These are phyloP conservation scores for Peromyscus leucopus DNA, from an alignment of 2,113 vertebrate genomes.

Conservation along the genomic window DNA sequence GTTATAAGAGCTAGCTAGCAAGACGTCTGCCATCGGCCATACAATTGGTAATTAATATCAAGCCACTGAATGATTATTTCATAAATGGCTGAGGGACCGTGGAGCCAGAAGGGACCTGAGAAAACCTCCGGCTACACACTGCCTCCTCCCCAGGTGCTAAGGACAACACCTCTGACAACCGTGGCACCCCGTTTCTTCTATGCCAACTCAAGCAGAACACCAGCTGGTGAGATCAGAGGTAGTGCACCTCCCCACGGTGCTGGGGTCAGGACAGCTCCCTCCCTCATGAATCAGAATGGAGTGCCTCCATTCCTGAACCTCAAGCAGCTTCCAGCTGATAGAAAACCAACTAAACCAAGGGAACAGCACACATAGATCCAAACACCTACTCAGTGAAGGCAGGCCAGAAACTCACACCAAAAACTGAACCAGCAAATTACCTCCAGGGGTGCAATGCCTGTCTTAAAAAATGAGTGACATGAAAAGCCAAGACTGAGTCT, in stretches of 20 bases:
- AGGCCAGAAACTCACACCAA: not conserved
- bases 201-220: not conserved
- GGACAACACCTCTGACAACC: not conserved
- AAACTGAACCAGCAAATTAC: not conserved
- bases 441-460: not conserved
- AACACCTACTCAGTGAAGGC: not conserved
- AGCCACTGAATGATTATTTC: too few relatives aligned
- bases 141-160: not conserved
- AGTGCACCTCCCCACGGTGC: too few relatives aligned
- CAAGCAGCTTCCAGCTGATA: not conserved
- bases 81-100: too few relatives aligned
- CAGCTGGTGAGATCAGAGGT: not conserved
- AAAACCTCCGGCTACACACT: not conserved
- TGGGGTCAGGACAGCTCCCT: not conserved
- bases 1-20: too few relatives aligned
- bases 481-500: not conserved
- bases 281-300: not conserved
- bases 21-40: too few relatives aligned
- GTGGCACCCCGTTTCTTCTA: too few relatives aligned
- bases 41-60: too few relatives aligned
- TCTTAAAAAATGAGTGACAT: not conserved
- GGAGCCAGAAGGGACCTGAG: too few relatives aligned
- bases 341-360: too few relatives aligned
- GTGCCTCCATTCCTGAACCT: not conserved
- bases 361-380: not conserved